Evolutionary conservation across 2,888 invertebrate genomes (phyloP).

Genomic region (Theretra japonica): DNA sequence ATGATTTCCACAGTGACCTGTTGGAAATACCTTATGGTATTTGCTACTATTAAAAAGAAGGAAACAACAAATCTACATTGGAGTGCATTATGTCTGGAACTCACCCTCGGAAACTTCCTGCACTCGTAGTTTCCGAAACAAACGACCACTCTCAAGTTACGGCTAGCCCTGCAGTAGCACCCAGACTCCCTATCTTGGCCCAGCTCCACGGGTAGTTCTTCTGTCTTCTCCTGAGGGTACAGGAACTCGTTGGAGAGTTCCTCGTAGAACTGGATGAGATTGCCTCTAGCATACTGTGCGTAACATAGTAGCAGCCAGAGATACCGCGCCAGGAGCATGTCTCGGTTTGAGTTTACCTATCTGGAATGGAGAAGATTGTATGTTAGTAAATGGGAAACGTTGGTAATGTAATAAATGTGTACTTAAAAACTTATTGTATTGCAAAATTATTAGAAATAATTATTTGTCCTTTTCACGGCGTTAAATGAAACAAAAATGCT

Average conservation of each 20-base stretch:
- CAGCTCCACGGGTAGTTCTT: slow-evolving; percentile 63
- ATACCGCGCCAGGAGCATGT: slow-evolving; percentile 62
- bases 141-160: slow-evolving; percentile 61
- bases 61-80: background rate
- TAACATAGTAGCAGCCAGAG: slow-evolving; percentile 74
- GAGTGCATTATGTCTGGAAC: slow-evolving; percentile 10
- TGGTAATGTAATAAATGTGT: too few species aligned
- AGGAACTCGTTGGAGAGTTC: slow-evolving; percentile 57
- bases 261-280: slow-evolving; percentile 67
- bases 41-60: too few species aligned
- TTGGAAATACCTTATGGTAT: too few species aligned
- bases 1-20: too few species aligned
- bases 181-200: slow-evolving; percentile 72
- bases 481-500: too few species aligned
- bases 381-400: background rate
- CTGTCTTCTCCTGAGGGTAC: slow-evolving; percentile 53
- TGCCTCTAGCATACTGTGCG: slow-evolving; percentile 63
- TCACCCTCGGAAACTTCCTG: slow-evolving; percentile 76
- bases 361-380: slow-evolving; percentile 11
- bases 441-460: too few species aligned
- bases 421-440: too few species aligned
- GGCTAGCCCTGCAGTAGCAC: slow-evolving; percentile 79
- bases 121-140: slow-evolving; percentile 84
- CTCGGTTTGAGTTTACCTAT: slow-evolving; percentile 25
- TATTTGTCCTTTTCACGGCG: too few species aligned